Conservation (phyloP, 1,140 invertebrate genomes). For the Drosophila melanogaster region DNA sequence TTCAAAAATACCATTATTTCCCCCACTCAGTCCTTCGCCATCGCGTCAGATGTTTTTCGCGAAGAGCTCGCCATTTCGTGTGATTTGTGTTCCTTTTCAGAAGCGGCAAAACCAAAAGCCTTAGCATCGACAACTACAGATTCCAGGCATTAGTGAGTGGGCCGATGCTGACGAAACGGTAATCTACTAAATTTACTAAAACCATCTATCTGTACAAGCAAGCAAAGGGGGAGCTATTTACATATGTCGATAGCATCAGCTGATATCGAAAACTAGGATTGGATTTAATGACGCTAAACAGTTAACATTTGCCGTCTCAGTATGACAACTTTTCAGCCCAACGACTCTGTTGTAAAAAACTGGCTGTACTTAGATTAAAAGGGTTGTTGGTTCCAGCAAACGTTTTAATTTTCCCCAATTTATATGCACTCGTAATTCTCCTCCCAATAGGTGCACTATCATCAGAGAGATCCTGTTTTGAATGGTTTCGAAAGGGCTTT, state of each 20-base stretch:
- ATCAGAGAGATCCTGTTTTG: not conserved
- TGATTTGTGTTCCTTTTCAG: constrained; percentile 15
- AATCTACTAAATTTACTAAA: too few relatives aligned
- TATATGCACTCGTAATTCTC: constrained; percentile 48
- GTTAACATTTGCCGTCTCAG: not conserved
- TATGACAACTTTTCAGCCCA: too few relatives aligned
- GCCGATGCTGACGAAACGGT: too few relatives aligned
- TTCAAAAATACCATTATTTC: constrained; percentile 53
- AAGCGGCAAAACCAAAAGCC: too few relatives aligned
- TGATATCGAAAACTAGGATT: constrained; percentile 4
- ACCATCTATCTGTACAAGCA: too few relatives aligned
- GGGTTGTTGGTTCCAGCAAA: constrained; percentile 20
- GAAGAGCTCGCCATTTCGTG: constrained; percentile 59
- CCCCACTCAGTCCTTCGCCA: constrained; percentile 13
- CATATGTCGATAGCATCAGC: not conserved
- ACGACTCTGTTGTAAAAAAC: not conserved
- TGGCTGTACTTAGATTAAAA: constrained; percentile 33
- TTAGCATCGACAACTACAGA: too few relatives aligned
- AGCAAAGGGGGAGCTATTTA: too few relatives aligned
- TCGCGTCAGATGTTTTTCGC: constrained; percentile 41
- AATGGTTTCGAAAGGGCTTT: constrained; percentile 2
- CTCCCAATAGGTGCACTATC: constrained; percentile 2
- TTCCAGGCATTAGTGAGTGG: not conserved
- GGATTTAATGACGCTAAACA: constrained; percentile 22
- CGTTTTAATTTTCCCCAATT: constrained; percentile 40